Conservation (phyloP, 2,888 invertebrate genomes). For the Heteromyza rotundicornis region DNA sequence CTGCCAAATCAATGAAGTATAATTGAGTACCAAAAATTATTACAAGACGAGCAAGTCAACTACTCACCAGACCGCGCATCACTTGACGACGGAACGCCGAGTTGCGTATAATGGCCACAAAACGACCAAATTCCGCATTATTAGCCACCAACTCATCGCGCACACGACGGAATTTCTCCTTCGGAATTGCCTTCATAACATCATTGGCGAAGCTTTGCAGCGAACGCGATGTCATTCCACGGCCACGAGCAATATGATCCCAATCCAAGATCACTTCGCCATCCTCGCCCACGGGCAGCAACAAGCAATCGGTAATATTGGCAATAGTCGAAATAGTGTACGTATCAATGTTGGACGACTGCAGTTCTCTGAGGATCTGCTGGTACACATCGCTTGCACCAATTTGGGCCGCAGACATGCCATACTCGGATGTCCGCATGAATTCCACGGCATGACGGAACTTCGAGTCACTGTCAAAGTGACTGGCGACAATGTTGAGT, state of each 20-base stretch:
- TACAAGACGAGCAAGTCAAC: not conserved
- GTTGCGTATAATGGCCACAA: constrained; percentile 31
- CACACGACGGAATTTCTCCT: constrained; percentile 27
- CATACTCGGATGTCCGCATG: constrained; percentile 34
- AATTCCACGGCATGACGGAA: constrained; percentile 41
- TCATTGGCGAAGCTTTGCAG: constrained; percentile 37
- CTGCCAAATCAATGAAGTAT: constrained; percentile 31
- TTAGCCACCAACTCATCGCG: not conserved
- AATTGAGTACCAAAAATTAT: too few species aligned
- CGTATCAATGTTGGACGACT: constrained; percentile 31
- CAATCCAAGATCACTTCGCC: constrained; percentile 10
- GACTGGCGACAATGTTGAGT: constrained; percentile 29
- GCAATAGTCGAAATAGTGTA: constrained; percentile 33
- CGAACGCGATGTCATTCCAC: constrained; percentile 30
- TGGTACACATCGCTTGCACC: constrained; percentile 34
- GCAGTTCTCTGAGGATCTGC: constrained; percentile 28
- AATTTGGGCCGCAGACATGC: constrained; percentile 27
- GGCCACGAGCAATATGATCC: not conserved
- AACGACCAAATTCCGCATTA: constrained; percentile 36
- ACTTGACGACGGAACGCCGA: constrained; percentile 33
- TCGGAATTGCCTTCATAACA: constrained; percentile 37
- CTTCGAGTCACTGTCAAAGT: constrained; percentile 34
- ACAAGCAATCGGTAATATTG: constrained; percentile 37
- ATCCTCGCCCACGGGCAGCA: constrained; percentile 24
- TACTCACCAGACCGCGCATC: constrained; percentile 38